Conservation (phyloP, 2,888 invertebrate species). For the Lathronympha strigana region DNA sequence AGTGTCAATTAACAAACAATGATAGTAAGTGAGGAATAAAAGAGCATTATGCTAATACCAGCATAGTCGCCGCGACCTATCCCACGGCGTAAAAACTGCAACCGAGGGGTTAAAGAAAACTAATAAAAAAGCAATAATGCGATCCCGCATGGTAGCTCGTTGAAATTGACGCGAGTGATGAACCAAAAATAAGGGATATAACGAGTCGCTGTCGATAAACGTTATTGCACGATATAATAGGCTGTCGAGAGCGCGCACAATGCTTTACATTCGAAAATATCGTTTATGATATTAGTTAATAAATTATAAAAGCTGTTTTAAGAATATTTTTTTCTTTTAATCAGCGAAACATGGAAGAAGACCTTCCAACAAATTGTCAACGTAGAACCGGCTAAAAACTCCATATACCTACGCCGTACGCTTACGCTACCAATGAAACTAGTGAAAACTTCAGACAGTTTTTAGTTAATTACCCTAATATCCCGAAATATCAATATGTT, state of each 20-base stretch:
- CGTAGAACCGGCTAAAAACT: too few relatives aligned
- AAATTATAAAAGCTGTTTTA: background rate
- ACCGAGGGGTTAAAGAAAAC: slow-evolving; percentile 71
- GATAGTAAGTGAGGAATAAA: slow-evolving; percentile 59
- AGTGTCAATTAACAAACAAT: slow-evolving; percentile 62
- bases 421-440: too few relatives aligned
- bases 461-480: too few relatives aligned
- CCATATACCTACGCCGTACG: too few relatives aligned
- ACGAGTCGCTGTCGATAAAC: slow-evolving; percentile 29
- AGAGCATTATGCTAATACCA: slow-evolving; percentile 82
- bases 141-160: slow-evolving; percentile 82
- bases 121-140: slow-evolving; percentile 84
- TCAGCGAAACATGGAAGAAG: too few relatives aligned
- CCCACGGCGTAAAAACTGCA: slow-evolving; percentile 81
- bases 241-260: slow-evolving; percentile 14
- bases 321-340: too few relatives aligned
- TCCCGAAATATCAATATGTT: too few relatives aligned
- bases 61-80: slow-evolving; percentile 79
- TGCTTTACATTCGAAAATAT: slow-evolving; percentile 13
- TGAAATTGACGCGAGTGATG: slow-evolving; percentile 80
- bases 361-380: too few relatives aligned
- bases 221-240: slow-evolving; percentile 34
- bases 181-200: slow-evolving; percentile 67
- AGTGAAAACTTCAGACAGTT: too few relatives aligned
- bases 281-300: background rate